phyloP scores from a whole-genome alignment of 2,888 invertebrate genomes.

The Tanypteryx hageni region DNA sequence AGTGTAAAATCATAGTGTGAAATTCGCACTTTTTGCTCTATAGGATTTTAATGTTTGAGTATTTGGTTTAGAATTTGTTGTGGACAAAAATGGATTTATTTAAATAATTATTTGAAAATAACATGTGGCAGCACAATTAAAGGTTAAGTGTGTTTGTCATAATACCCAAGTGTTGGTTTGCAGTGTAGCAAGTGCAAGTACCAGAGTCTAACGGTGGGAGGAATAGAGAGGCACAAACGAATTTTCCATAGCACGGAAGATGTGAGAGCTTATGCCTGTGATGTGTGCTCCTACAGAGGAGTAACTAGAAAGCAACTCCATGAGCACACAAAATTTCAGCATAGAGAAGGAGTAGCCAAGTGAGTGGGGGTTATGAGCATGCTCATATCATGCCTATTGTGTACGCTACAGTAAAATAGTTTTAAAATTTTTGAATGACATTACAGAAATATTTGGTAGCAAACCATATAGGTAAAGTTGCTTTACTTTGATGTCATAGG shows the following conservation, averaged over 20 bases:
- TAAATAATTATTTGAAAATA: too few species aligned
- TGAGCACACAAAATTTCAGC: constrained; percentile 53
- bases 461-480: too few species aligned
- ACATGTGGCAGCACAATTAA: not conserved
- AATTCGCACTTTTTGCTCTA: too few species aligned
- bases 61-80: not conserved
- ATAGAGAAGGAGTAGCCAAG: constrained; percentile 63
- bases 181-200: constrained; percentile 62
- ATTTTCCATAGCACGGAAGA: constrained; percentile 61
- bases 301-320: constrained; percentile 59
- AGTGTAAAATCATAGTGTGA: too few species aligned
- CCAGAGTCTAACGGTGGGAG: constrained; percentile 58
- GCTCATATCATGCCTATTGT: constrained; percentile 14
- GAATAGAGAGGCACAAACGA: constrained; percentile 58
- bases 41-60: too few species aligned
- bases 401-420: not conserved
- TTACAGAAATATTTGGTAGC: too few species aligned
- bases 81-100: too few species aligned
- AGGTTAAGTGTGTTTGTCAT: constrained; percentile 26
- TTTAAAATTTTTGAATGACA: not conserved
- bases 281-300: constrained; percentile 61
- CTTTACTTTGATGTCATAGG: too few species aligned
- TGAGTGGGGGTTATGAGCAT: constrained; percentile 52
- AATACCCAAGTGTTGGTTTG: constrained; percentile 60
- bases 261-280: constrained; percentile 58